Evolutionary conservation across 2,797 vertebrate species (phyloP).

Genomic region (Danio aesculapii): DNA sequence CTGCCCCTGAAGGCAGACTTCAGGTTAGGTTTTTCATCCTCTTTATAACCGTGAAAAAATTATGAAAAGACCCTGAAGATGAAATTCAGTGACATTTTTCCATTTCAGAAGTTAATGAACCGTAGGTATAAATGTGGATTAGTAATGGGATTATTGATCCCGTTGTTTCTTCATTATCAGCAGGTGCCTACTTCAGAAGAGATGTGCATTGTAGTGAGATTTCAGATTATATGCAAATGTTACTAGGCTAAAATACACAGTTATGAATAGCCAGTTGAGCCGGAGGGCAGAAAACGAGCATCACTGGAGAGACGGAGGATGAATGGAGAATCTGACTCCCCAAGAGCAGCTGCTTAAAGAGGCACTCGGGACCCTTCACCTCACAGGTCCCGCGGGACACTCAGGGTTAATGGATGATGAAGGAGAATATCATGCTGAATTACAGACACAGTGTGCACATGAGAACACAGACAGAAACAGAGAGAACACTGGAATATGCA

Average conservation of each 20-base stretch:
- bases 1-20: neutral
- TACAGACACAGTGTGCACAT: constrained; percentile 46
- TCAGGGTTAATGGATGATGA: constrained; percentile 78
- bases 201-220: neutral
- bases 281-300: constrained; percentile 29
- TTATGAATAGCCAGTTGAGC: neutral
- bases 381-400: constrained; percentile 65
- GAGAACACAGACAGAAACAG: neutral
- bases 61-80: constrained; percentile 10
- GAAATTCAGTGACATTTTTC: constrained; percentile 28
- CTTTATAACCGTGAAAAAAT: neutral
- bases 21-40: neutral
- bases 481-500: neutral
- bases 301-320: neutral
- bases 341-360: constrained; percentile 60
- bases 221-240: constrained; percentile 9
- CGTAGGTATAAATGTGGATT: constrained; percentile 10
- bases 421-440: constrained; percentile 75
- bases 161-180: neutral
- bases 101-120: constrained; percentile 36
- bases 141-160: constrained; percentile 32
- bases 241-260: neutral
- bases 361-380: constrained; percentile 66
- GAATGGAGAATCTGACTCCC: constrained; percentile 36
- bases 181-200: constrained; percentile 3